Base-by-base conservation (phyloP, 2,888 invertebrate genomes). In the Caenorhabditis sinica region DNA sequence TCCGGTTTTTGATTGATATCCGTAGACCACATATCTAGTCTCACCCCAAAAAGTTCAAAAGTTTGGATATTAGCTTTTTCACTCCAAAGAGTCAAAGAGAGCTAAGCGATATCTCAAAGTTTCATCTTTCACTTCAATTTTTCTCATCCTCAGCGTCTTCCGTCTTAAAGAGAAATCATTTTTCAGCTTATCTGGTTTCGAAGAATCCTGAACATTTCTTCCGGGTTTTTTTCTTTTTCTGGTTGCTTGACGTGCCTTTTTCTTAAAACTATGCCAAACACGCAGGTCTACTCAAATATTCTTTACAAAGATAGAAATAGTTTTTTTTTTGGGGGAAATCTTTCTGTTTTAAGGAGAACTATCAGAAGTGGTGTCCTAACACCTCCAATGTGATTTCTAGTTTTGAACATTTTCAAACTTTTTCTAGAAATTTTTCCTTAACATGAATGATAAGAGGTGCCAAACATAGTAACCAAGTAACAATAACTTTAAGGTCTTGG, bases 221-320 rank as follows among this genome's bases (percentile, higher is more conserved):
- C 23, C 61, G n/a, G 36, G 36, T 61, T 61, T 13, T 36, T 28
- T n/a, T 25, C 5, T 25, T 45, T 36, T 36, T 36, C 33, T 36
- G 33, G 33, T 36, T 36, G 33, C 40, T 40, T 40, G 40, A 40
- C 40, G 40, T 40, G 40, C 28, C 23, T 68, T 20, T 51, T 20
- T 17, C n/a, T n/a, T 17, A 36, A 43, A 71, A 49, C 28, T 13
- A 28, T 45, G n/a, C 28, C 45, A 49, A 11, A 68, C 68, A 68
- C 68, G 68, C 68, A 68, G 68, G 68, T 51, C 68, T 68, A 23
- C 68, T 68, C 23, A 49, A 49, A 45, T 49, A 66, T 66, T 51
- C 51, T 36, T 51, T 15, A 13, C 11, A 13, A 53, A 53, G 9
- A 28, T 13, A 56, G 28, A 56, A 56, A 51, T 58, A 43, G 40